A percentile compares a stretch with the other conserved stretches of the same genome.
phyloP scores from a whole-genome alignment of 2,113 vertebrate genomes.

The Synchiropus splendidus region DNA sequence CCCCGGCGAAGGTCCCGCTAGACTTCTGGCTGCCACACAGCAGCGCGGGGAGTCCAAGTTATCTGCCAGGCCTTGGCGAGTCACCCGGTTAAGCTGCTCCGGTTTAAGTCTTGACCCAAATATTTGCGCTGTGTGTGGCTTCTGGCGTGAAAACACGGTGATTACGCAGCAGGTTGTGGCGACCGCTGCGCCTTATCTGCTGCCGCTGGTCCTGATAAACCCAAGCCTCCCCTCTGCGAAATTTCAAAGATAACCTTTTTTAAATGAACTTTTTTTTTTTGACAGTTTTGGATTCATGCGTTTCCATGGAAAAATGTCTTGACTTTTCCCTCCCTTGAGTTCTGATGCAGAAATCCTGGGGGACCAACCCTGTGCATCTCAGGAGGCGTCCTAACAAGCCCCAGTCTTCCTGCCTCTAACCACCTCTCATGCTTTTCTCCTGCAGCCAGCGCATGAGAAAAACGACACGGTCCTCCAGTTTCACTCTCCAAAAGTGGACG shows the following conservation, averaged over 20 bases:
- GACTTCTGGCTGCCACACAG: slow-evolving; percentile 30
- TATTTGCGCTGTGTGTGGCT: slow-evolving; percentile 24
- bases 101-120: slow-evolving; percentile 33
- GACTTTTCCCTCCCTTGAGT: too few species aligned
- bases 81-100: slow-evolving; percentile 45
- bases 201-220: neutral
- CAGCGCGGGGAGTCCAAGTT: slow-evolving; percentile 29
- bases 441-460: slow-evolving; percentile 23
- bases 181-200: neutral
- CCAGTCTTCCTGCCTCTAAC: too few species aligned
- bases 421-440: neutral
- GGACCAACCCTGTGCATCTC: too few species aligned
- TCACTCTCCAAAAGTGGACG: slow-evolving; percentile 69
- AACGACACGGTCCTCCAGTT: slow-evolving; percentile 79
- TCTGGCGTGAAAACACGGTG: slow-evolving; percentile 26
- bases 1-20: slow-evolving; percentile 30
- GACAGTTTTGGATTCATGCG: too few species aligned
- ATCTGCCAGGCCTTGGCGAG: slow-evolving; percentile 49
- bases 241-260: neutral
- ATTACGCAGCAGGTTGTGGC: slow-evolving; percentile 12
- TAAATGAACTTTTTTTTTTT: too few species aligned
- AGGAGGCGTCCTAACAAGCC: too few species aligned
- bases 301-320: too few species aligned
- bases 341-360: too few species aligned
- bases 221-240: neutral